Evolutionary conservation across 2,113 vertebrate species (phyloP).

Genomic region (Merops nubicus): DNA sequence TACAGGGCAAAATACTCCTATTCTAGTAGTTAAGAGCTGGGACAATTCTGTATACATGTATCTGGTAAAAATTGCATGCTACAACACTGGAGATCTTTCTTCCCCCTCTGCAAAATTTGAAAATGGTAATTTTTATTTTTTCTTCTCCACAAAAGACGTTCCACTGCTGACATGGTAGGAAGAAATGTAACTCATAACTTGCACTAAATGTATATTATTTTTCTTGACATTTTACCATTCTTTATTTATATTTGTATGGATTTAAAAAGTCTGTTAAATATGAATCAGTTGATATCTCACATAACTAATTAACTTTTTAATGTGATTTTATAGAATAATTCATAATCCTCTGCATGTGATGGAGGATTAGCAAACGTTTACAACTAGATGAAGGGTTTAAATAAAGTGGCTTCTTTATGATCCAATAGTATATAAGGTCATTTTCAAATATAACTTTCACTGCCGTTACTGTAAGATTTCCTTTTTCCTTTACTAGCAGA

Average conservation of each 20-base stretch:
- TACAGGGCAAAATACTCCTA: slow-evolving; percentile 66
- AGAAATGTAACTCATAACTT: slow-evolving; percentile 81
- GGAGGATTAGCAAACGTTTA: slow-evolving; percentile 74
- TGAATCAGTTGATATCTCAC: slow-evolving; percentile 76
- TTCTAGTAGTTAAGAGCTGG: slow-evolving; percentile 65
- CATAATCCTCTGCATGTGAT: slow-evolving; percentile 62
- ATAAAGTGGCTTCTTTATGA: slow-evolving; percentile 59
- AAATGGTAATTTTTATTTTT: slow-evolving; percentile 58
- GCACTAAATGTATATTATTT: slow-evolving; percentile 85
- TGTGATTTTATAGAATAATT: slow-evolving; percentile 81
- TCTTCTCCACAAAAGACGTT: slow-evolving; percentile 52
- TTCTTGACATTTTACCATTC: slow-evolving; percentile 81
- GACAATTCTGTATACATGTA: slow-evolving; percentile 69
- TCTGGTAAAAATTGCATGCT: slow-evolving; percentile 78
- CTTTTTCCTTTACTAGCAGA: slow-evolving; percentile 44
- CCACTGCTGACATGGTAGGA: slow-evolving; percentile 77
- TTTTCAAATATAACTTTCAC: slow-evolving; percentile 57
- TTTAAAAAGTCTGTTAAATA: slow-evolving; percentile 77
- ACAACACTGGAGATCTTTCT: slow-evolving; percentile 72
- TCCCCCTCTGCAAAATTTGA: slow-evolving; percentile 49
- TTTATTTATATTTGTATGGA: slow-evolving; percentile 86
- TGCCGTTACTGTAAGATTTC: slow-evolving; percentile 59
- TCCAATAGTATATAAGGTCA: background rate
- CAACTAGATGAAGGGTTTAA: slow-evolving; percentile 64
- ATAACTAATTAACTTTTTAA: slow-evolving; percentile 80